Evolutionary conservation across 1,140 invertebrate genomes (phyloP), one percentile per base, ranked within the genome.

Genomic region (Glomeris maerens): DNA sequence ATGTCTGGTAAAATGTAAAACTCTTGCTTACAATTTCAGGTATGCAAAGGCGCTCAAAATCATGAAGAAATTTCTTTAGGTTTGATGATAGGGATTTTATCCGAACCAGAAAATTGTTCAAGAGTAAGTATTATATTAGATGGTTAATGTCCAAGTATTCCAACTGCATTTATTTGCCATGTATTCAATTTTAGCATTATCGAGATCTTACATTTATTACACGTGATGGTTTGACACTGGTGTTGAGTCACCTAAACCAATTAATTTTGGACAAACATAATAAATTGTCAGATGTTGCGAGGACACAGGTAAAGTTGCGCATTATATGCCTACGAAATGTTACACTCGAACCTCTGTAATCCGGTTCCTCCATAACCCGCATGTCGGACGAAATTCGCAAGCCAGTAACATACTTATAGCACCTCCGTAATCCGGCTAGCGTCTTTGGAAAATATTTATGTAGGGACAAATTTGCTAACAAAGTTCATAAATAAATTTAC

Each of bases 11-110:
- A 36, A 26, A 25, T 23, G n/a, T 2, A 20, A 10, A 42, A 27
- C n/a, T 55, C 21, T 2, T 38, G 20, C 14, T 27, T 25, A 23
- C 4, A 2, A 2, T 57, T 59, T 4, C 47, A 71, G 69, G 64
- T 68, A 4, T 83, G 82, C 61, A 91, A 92, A 65, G 85, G 89
- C 52, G 80, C 81, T 61, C 81, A 79, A 56, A 83, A 87, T 66
- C 90, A 96, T 68, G 91, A 96, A 64, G 73, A 78, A 41, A 80
- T 95, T 40, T 90, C 84, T 42, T 67, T 94, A 52, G 92, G 92
- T 38, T 77, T 96, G 59, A 69, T 96, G 13, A 83, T 86, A 60
- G 76, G 78, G 47, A 92, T 97, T 62, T 71, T 97, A 49, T 82
- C 81, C n/a, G 90, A 96, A 60, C 82, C 84, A 28, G 74, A 76